Evolutionary conservation across 2,888 invertebrate genomes (phyloP).

Genomic region (Beris chalybata): DNA sequence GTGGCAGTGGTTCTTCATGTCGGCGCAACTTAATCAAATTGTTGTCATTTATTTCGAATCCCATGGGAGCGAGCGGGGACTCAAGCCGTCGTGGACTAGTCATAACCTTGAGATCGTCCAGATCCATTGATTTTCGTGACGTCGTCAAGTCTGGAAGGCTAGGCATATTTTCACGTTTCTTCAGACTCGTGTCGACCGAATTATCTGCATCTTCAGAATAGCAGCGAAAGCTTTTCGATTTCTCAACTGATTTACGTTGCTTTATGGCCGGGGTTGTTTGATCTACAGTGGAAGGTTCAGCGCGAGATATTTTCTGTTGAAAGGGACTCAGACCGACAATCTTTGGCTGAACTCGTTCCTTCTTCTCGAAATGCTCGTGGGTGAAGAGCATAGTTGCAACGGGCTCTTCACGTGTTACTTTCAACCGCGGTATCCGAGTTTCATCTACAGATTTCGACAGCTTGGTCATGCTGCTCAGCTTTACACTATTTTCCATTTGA

Average conservation of each 20-base stretch:
- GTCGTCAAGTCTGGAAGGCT: constrained; percentile 51
- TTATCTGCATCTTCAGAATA: constrained; percentile 56
- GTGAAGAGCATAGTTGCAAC: neutral
- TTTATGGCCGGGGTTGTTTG: constrained; percentile 44
- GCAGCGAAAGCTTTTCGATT: constrained; percentile 72
- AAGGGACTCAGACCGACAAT: constrained; percentile 60
- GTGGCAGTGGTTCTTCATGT: constrained; percentile 40
- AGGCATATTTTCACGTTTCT: constrained; percentile 48
- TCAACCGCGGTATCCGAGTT: neutral
- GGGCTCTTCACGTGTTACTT: neutral
- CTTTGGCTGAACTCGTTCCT: constrained; percentile 49
- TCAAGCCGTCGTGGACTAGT: neutral
- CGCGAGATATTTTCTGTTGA: constrained; percentile 60
- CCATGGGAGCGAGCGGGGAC: constrained; percentile 41
- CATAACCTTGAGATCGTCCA: neutral
- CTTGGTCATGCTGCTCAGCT: neutral
- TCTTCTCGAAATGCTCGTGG: constrained; percentile 49
- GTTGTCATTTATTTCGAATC: constrained; percentile 54
- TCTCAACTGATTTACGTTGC: constrained; percentile 64
- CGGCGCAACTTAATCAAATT: constrained; percentile 44
- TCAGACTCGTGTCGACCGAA: constrained; percentile 29
- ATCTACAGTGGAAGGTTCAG: constrained; percentile 48
- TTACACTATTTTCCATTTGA: neutral
- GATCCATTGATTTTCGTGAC: neutral
- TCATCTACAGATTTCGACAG: neutral